A percentile compares a stretch with the other conserved stretches of the same genome.
phyloP scores from a whole-genome alignment of 2,113 vertebrate species.

The Tenrec ecaudatus region DNA sequence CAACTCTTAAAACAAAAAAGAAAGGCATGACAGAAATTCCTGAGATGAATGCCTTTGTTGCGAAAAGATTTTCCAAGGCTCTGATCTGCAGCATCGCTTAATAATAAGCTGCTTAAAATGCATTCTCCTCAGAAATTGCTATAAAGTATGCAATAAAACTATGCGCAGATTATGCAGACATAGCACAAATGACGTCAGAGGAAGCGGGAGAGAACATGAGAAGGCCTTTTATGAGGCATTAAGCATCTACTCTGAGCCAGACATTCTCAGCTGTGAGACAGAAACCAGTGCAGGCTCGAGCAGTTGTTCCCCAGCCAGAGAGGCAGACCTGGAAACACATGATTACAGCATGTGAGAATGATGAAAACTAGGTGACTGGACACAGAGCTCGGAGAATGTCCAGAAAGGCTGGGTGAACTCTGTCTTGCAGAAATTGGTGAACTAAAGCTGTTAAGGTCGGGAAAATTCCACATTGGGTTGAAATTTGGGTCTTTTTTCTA shows the following conservation, averaged over 20 bases:
- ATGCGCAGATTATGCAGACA: constrained; percentile 5
- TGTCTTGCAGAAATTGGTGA: background rate
- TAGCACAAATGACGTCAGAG: constrained; percentile 23
- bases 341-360: constrained; percentile 1
- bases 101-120: background rate
- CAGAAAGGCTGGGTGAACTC: background rate
- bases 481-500: background rate
- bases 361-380: background rate
- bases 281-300: constrained; percentile 23
- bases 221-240: background rate
- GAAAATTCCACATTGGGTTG: background rate
- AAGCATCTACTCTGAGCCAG: constrained; percentile 44
- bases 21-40: too few relatives aligned
- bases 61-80: constrained; percentile 8
- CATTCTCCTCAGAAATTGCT: constrained; percentile 13
- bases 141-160: constrained; percentile 54
- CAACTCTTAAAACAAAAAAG: too few relatives aligned
- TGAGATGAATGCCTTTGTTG: background rate
- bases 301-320: constrained; percentile 52
- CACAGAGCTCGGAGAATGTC: background rate
- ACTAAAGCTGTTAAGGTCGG: background rate
- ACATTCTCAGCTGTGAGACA: constrained; percentile 14
- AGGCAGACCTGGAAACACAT: constrained; percentile 50
- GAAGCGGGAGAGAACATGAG: background rate
- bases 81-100: background rate